Evolutionary conservation across 64 coral and sea anemone species (phyloP), one percentile per base, ranked within the genome.

Genomic region (Acropora yongei): DNA sequence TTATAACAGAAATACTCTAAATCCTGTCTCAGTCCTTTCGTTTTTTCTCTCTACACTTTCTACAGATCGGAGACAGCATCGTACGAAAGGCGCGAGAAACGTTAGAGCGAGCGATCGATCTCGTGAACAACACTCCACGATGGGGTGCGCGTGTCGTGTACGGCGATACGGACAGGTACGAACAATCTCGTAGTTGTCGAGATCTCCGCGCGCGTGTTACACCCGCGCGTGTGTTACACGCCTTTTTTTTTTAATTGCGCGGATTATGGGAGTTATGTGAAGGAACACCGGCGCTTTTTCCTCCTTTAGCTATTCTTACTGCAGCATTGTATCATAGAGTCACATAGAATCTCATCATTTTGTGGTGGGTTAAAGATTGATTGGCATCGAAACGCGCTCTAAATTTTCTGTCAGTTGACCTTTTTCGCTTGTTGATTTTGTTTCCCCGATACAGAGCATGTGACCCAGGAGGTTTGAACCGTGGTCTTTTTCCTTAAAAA

Each of bases 11-110:
- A 30, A 30, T 30, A 30, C 30, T 30, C 10, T 55, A 55, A 55
- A 10, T 55, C 10, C 0, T 10, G 5, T 55, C 10, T 7, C 51
- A 7, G 4, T 5, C 51, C 10, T 42, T 40, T 16, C 11, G 84
- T 77, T 47, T 13, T 13, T 3, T 14, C 10, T 10, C 16, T 63
- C 16, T 13, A 13, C 49, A 72, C n/a, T 2, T n/a, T 39, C 74
- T 45, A 78, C 14, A 99, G 97, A 99, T 99, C 13, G 97, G 63
- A 50, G 97, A 99, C 49, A 91, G 82, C 19, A 99, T 99, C 47
- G 91, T 99, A 18, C 91, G 97, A 9, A 99, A 99, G 68, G 97
- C 97, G 2, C 94, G 97, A 0, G 97, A 99, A 66, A 99, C 97
- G 0, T 73, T 99, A 49, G 97, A 99, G 48, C 85, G 91, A 8